phyloP scores from a whole-genome alignment of 2,888 invertebrate species.

The Clitarchus hookeri region DNA sequence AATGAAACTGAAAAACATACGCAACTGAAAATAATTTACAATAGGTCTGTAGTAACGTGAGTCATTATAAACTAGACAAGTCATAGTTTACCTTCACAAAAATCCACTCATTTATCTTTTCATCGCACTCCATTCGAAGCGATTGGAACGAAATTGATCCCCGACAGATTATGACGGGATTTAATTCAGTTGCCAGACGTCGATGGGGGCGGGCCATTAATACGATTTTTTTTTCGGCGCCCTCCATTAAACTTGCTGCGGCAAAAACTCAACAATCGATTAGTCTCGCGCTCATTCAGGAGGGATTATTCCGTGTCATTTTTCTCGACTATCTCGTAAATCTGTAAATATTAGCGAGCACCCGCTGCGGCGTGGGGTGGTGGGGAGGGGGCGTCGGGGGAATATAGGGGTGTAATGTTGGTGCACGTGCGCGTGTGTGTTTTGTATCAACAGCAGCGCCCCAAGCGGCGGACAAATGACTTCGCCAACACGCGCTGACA shows the following conservation, averaged over 20 bases:
- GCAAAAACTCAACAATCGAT: slow-evolving; percentile 18
- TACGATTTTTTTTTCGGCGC: background rate
- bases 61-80: background rate
- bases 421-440: slow-evolving; percentile 4
- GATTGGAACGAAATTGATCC: background rate
- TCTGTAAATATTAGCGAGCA: slow-evolving; percentile 24
- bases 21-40: no score
- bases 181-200: background rate
- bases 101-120: slow-evolving; percentile 4
- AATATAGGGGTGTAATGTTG: background rate
- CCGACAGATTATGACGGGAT: slow-evolving; percentile 14
- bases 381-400: background rate
- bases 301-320: slow-evolving; percentile 11
- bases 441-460: slow-evolving; percentile 18
- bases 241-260: background rate
- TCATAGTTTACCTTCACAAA: background rate
- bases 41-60: background rate
- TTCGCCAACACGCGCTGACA: slow-evolving; percentile 37
- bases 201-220: background rate
- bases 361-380: background rate
- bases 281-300: slow-evolving; percentile 2
- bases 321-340: slow-evolving; percentile 23
- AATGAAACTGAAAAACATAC: no score
- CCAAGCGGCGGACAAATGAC: slow-evolving; percentile 33
- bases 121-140: background rate